Conservation (phyloP, 2,888 invertebrate genomes). For the Nephrotoma guestfalica region DNA sequence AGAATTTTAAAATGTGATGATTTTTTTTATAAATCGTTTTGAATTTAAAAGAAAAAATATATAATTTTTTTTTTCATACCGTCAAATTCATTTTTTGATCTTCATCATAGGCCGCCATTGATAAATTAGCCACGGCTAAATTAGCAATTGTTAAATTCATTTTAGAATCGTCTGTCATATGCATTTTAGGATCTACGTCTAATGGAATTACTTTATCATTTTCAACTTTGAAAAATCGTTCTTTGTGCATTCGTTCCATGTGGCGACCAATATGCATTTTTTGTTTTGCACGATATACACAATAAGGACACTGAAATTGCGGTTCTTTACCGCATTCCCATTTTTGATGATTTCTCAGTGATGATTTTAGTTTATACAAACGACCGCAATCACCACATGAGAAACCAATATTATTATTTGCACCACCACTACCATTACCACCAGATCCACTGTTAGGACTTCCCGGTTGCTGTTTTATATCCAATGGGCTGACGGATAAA, state of each 20-base stretch:
- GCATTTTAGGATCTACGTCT: conserved; percentile 9
- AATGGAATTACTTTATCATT: conserved; percentile 22
- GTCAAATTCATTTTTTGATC: conserved; percentile 1
- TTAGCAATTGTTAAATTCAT: not conserved
- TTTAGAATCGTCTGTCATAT: not conserved
- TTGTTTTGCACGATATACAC: conserved; percentile 70
- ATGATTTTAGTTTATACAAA: conserved; percentile 75
- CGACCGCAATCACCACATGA: conserved; percentile 70
- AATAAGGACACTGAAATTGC: conserved; percentile 68
- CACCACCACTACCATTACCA: conserved; percentile 13
- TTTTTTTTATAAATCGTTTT: not conserved
- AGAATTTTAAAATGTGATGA: not conserved
- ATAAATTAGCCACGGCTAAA: not conserved
- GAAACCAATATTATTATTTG: conserved; percentile 37
- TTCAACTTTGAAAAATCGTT: conserved; percentile 36
- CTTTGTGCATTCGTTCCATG: conserved; percentile 71
- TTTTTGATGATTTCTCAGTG: conserved; percentile 67
- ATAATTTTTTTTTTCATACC: conserved; percentile 3
- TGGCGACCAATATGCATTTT: conserved; percentile 74
- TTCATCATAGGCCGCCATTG: not conserved
- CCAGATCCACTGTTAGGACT: conserved; percentile 13
- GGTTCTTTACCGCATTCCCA: conserved; percentile 80
- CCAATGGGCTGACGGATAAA: conserved; percentile 24
- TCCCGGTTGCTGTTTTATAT: conserved; percentile 21
- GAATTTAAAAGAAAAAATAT: not conserved